Base-by-base conservation (phyloP, 2,888 invertebrate genomes). In the Hypsopygia costalis region DNA sequence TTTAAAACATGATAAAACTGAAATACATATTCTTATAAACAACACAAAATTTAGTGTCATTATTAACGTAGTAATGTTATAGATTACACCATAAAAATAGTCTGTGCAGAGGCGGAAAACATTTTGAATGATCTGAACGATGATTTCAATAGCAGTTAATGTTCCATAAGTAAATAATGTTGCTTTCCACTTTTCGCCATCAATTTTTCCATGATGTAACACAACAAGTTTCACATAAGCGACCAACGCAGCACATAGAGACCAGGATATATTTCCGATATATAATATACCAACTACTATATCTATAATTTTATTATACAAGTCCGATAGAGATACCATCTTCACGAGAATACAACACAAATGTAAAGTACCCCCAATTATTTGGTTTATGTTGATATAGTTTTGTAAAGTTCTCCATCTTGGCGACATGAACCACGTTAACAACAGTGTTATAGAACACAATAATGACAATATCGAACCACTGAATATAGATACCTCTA, bases 381-480 rank as follows among this genome's bases (percentile, higher is more conserved):
- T 53, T 16, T 58, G 53, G n/a, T 52, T 52, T 5, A 52, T 40
- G 31, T 34, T 48, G 37, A 58, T 43, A 37, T 52, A 62, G 44
- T 62, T 56, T 9, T 58, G 52, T 4, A 62, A 36, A n/a, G 48
- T 56, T 21, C 63, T 49, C 61, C 58, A 62, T n/a, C 41, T 43
- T n/a, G 54, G 54, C 20, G 62, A 30, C 4, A 59, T 22, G 7
- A 35, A 52, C 61, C 63, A 62, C 0, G 58, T 49, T 1, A 9
- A 25, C 5, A 39, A 1, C 4, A 39, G 9, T 6, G 11, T 5
- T 7, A 20, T 8, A 4, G 39, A 20, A 7, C 33, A 39, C n/a
- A 39, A 7, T 20, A 28, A 9, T 6, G 39, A 39, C 6, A 7
- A 4, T 9, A 9, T 8, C 1, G 33, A n/a, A 6, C 16, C 27